Evolutionary conservation across 2,113 vertebrate genomes (phyloP), one percentile per base, ranked within the genome.

Genomic region (Mobula birostris): DNA sequence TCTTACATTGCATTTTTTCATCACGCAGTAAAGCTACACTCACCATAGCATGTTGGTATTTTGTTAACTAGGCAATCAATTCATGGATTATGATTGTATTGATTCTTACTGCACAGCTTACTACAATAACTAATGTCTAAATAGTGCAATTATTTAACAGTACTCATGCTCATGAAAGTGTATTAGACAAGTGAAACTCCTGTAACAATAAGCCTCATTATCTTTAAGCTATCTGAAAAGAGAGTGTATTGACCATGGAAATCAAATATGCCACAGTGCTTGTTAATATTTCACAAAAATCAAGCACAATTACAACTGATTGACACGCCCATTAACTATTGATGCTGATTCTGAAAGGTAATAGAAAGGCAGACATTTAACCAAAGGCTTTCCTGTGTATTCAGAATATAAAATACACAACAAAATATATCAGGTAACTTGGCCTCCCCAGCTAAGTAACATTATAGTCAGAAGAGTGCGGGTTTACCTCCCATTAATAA

Each of bases 241-340:
- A 94, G 88, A 90, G 92, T 78, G 24, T 83, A 94, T 76, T 70
- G 94, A 94, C 90, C 94, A 94, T 95, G 95, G 95, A 94, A 95
- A 94, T 95, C 95, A 95, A 85, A 94, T 94, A 94, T 95, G 94
- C 94, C 94, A 68, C 40, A 94, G 94, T 63, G 94, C 94, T 56
- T 94, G 95, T 96, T 94, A 95, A 96, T 95, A 94, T 95, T 96
- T 96, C 94, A 97, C 94, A 94, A 95, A 94, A 96, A 96, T 96
- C 96, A 96, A 96, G 95, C 95, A 96, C 96, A 96, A 96, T 95
- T 96, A 80, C 95, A 96, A 96, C 19, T 94, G 95, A 95, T 94
- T 94, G 95, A 96, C n/a, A 5, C 94, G 94, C 70, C 94, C 94
- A 95, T 97, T 94, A 97, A 97, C 95, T 96, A 97, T 97, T 97